A percentile compares a stretch with the other conserved stretches of the same genome.
These are phyloP conservation scores for Lasiurus borealis DNA, from an alignment of 2,113 vertebrate genomes.

Conservation along the genomic window DNA sequence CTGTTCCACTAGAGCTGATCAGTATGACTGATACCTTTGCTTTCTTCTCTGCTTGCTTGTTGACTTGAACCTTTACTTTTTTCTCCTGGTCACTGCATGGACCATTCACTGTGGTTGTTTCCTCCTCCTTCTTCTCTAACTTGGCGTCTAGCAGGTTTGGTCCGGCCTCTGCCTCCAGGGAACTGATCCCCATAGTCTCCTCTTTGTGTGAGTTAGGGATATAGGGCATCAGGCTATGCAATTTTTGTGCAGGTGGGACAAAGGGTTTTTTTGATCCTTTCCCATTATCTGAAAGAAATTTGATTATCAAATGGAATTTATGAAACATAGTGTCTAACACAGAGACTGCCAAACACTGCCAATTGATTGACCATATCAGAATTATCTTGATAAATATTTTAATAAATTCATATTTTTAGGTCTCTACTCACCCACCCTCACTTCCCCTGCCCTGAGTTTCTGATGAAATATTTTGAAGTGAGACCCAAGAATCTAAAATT, in stretches of 20 bases:
- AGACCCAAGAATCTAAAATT: conserved; percentile 26
- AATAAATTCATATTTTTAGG: conserved; percentile 53
- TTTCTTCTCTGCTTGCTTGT: conserved; percentile 61
- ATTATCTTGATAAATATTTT: conserved; percentile 12
- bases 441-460: background rate
- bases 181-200: background rate
- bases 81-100: conserved; percentile 19
- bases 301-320: conserved; percentile 28
- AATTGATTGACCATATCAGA: background rate
- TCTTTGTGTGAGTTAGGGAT: conserved; percentile 11
- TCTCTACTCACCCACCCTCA: background rate
- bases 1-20: background rate
- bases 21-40: conserved; percentile 66
- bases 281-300: conserved; percentile 77
- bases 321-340: conserved; percentile 36
- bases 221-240: background rate
- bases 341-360: background rate
- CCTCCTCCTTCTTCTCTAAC: conserved; percentile 60
- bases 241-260: conserved; percentile 69
- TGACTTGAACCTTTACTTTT: conserved; percentile 50
- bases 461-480: conserved; percentile 31
- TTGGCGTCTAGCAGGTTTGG: background rate
- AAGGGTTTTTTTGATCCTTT: conserved; percentile 73
- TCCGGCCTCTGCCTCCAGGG: background rate
- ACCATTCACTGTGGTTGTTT: conserved; percentile 5